Base-by-base conservation (phyloP, 2,888 invertebrate species). In the Anarsia innoxiella region DNA sequence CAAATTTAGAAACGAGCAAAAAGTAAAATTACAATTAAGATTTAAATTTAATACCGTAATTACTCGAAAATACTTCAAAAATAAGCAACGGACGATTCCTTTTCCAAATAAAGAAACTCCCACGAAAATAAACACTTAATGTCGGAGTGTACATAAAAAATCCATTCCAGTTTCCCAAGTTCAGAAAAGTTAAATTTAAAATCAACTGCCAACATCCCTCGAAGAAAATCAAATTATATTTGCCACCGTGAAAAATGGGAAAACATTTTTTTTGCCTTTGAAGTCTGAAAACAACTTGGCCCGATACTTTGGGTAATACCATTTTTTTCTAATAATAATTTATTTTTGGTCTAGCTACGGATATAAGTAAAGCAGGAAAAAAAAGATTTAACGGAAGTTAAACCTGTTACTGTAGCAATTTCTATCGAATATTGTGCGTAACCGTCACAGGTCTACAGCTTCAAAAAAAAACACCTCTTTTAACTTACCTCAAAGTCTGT, bases 161-260 rank as follows among this genome's bases (percentile, higher is more conserved):
- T 66, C 66, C 63, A 68, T 73, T 72, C 56, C 63, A 66, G 59
- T 67, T 67, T 63, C 39, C 57, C 51, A 69, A 71, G 60, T 73
- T 72, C 60, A 64, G 56, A 60, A 54, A 71, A 69, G 70, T 70
- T 72, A 66, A 73, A 71, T 71, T 75, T 73, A 66, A 76, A 77
- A 73, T 75, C 68, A 71, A 73, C 76, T 66, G 65, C 57, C 68
- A 51, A 67, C 69, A 66, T 70, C 61, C 62, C 66, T 66, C 63
- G 59, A 52, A 55, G 65, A 62, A 73, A 78, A 78, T 78, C 72
- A 75, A 78, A 78, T 79, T 78, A 78, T 74, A 66, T 67, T 66
- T 56, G 67, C 66, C 68, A 66, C 71, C 69, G 63, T 68, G 66
- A 69, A 76, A 77, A 75, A 69, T 70, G 64, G 49, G 61, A 66